These are phyloP conservation scores for Luehdorfia chinensis DNA, from an alignment of 1,140 invertebrate genomes.

Conservation along the genomic window DNA sequence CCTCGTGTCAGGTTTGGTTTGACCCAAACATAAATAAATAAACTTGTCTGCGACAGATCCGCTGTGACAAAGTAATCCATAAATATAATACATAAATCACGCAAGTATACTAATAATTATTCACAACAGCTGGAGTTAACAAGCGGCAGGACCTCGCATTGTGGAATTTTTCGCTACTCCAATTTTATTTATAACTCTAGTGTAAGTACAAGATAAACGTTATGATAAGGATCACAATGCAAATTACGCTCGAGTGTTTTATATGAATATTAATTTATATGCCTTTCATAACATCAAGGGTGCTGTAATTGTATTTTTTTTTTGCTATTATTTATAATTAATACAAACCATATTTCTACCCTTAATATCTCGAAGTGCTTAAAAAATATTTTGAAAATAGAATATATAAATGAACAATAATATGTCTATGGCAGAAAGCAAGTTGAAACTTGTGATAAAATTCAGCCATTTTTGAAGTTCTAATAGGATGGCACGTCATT, in stretches of 20 bases:
- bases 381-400: not conserved
- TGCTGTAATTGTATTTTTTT: not conserved
- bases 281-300: conserved; percentile 1
- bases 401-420: not conserved
- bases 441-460: no score
- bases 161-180: conserved; percentile 13
- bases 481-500: no score
- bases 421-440: no score
- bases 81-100: no score
- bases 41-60: no score
- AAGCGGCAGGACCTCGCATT: conserved; percentile 3
- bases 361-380: no score
- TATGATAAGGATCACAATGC: conserved; percentile 11
- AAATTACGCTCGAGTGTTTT: conserved; percentile 14
- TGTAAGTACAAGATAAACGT: conserved; percentile 7
- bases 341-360: no score
- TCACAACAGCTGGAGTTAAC: no score
- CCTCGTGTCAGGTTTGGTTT: no score
- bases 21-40: no score
- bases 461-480: not conserved
- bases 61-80: no score
- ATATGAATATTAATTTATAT: conserved; percentile 15
- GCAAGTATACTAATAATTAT: not conserved
- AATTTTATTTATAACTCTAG: conserved; percentile 11
- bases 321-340: no score